A percentile compares a stretch with the other conserved stretches of the same genome.
Conservation (phyloP, 2,113 vertebrate species). For the Xerus inauris region DNA sequence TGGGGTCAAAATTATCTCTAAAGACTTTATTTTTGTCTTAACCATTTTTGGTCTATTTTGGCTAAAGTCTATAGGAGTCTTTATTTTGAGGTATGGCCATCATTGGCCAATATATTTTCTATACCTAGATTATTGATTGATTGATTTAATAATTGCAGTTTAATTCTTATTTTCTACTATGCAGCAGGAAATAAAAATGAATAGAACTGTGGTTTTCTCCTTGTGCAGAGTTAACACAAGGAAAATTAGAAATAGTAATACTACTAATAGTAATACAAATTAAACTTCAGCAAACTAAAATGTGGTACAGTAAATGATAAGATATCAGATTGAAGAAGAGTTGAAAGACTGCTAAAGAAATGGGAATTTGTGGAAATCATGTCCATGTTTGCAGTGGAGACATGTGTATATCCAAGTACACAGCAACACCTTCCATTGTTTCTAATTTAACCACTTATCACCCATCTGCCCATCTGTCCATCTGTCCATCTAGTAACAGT, state of each 20-base stretch:
- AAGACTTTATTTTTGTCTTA: neutral
- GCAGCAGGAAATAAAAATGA: neutral
- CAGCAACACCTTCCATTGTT: neutral
- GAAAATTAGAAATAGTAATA: neutral
- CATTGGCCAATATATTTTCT: neutral
- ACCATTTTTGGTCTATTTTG: neutral
- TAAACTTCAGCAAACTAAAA: neutral
- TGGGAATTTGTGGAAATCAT: conserved; percentile 1
- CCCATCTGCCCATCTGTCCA: neutral
- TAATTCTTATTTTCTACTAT: neutral
- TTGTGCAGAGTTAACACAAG: neutral
- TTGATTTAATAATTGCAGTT: neutral
- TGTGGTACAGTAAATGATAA: neutral
- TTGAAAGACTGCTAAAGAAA: neutral
- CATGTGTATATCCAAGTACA: neutral
- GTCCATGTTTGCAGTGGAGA: neutral
- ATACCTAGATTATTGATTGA: neutral
- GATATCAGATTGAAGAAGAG: neutral
- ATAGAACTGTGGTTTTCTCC: neutral
- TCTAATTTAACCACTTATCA: neutral
- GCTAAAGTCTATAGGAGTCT: neutral
- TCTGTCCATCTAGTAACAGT: neutral
- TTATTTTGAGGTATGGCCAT: neutral
- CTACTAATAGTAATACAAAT: neutral
- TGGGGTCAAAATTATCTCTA: conserved; percentile 19